Evolutionary conservation across 1,140 invertebrate genomes (phyloP), one percentile per base, ranked within the genome.

Genomic region (Leptoteleia sp.): DNA sequence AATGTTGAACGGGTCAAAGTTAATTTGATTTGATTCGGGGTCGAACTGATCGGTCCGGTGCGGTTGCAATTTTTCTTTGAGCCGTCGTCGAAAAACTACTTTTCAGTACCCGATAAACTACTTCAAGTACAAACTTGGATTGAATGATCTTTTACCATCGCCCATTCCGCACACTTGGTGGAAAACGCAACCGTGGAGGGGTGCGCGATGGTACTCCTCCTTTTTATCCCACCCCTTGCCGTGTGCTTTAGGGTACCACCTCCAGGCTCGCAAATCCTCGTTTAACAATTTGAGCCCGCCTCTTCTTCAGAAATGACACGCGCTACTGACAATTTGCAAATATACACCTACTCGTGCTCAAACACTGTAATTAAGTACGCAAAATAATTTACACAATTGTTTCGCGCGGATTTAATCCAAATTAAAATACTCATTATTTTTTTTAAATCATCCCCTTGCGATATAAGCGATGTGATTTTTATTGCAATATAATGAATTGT

Each of bases 111-210:
- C 62, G 33, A 52, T 37, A 38, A 52, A 37, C 54, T 55, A 62
- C 54, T 57, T 54, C 67, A 55, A 62, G 75, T 71, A 42, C 64
- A 70, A 70, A 80, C 79, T 77, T 81, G 77, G 65, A 84, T 81
- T 84, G 85, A 84, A 81, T 83, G 77, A 76, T 82, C 81, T 78
- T 76, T 76, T 61, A 67, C 59, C 50, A 82, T 78, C 81, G 77
- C 81, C 78, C 81, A 84, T 85, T 86, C n/a, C 83, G 82, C 82
- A 76, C 80, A 83, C 81, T 83, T 85, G 80, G 76, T 86, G 78
- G 61, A 70, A 75, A 73, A 42, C 27, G 33, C 47, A 15, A 50
- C 25, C 9, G 42, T 71, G 77, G 52, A 72, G 76, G 73, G 80
- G 48, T 76, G 42, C 27, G 62, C 65, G 61, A 76, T 70, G 75